Percentiles rank a stretch among this genome's conserved stretches.
Evolutionary conservation across 2,113 vertebrate species (phyloP).

Genomic region (Zosterops hypoxanthus): DNA sequence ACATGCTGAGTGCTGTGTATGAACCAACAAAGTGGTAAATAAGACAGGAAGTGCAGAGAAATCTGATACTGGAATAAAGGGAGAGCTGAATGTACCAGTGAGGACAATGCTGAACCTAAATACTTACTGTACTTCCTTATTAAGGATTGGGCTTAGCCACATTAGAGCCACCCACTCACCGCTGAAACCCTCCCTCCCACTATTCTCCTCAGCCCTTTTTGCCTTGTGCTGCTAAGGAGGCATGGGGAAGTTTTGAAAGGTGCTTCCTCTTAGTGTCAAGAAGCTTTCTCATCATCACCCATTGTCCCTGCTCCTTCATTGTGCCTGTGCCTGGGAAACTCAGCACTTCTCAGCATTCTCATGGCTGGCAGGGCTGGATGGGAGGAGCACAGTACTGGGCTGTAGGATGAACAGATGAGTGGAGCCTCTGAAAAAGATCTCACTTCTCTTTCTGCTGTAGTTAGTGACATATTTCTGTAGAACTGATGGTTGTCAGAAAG

Average conservation of each 20-base stretch:
- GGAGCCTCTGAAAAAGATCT: not conserved
- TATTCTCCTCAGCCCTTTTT: not conserved
- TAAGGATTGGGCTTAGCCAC: not conserved
- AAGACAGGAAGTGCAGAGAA: slow-evolving; percentile 21
- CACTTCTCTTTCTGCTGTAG: not conserved
- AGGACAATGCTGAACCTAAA: not conserved
- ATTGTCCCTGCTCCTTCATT: not conserved
- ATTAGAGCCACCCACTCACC: not conserved
- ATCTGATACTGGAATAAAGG: not conserved
- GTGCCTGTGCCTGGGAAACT: not conserved
- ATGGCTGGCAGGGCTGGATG: not conserved
- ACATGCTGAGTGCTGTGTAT: not conserved
- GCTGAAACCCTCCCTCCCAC: not conserved
- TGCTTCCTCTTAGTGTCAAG: not conserved
- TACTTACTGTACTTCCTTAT: not conserved
- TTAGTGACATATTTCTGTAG: not conserved
- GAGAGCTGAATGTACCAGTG: not conserved
- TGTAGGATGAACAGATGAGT: not conserved
- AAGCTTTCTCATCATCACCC: not conserved
- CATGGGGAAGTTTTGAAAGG: not conserved
- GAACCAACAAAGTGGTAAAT: not conserved
- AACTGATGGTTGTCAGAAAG: not conserved
- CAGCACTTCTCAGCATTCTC: not conserved
- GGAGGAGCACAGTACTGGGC: not conserved
- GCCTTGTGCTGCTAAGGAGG: not conserved